Evolutionary conservation across 2,888 invertebrate species (phyloP), one percentile per base, ranked within the genome.

Genomic region (Macrophya alboannulata): DNA sequence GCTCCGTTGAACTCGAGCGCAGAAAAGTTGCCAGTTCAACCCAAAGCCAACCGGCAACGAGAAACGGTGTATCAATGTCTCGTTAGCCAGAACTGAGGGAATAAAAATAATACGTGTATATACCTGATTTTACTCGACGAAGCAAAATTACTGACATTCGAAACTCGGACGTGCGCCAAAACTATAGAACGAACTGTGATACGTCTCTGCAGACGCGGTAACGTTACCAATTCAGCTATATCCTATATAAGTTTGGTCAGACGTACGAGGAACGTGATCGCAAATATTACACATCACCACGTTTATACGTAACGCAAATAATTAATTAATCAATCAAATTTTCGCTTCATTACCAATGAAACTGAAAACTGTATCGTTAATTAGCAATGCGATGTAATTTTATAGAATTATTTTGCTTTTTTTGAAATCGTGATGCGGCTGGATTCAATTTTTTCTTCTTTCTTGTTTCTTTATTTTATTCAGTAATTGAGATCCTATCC

Each of bases 131-230:
- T 59, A 15, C 37, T 68, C 65, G 48, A 83, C 48, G 68, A 48
- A 83, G 83, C 83, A 25, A 83, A 83, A 83, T 83, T 68, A 83
- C 71, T 51, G 68, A 51, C 71, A 83, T 83, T 71, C 71, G 68
- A 68, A 68, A 65, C 51, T 83, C 65, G 65, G 71, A 65, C 71
- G 83, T 71, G 83, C 12, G 48, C 81, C 48, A 71, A 83, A 83
- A 68, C 68, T 65, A 51, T 51, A 12, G 25, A 77, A 31, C n/a
- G 62, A 83, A 62, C 21, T n/a, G 77, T 45, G 21, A 21, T 43
- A 48, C 51, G 31, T 31, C 31, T 31, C 31, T 31, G 55, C 55
- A 77, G 51, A 81, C 81, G 43, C 59, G 40, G 45, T 25, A 43
- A 59, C 25, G 62, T 21, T 81, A 81, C 43, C 81, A 45, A 65